phyloP scores from a whole-genome alignment of 92 coral and sea anemone genomes.

The Umimayanthus kanabou region DNA sequence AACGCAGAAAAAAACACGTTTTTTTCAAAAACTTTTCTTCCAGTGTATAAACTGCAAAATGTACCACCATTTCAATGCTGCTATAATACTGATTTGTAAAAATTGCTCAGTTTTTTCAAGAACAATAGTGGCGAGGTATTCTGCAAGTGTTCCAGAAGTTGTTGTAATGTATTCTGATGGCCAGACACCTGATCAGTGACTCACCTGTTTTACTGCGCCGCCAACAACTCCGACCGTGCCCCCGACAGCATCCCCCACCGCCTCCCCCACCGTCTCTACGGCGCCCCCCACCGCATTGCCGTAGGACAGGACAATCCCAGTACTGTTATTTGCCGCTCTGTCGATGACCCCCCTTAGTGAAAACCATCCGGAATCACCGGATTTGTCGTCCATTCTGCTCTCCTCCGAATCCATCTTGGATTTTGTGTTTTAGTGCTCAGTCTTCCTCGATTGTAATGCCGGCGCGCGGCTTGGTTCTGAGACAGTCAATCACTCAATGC shows the following conservation, averaged over 20 bases:
- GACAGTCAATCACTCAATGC: too few species aligned
- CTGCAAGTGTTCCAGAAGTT: too few species aligned
- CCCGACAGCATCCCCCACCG: conserved; percentile 28
- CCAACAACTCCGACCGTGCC: conserved; percentile 42
- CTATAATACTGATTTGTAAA: too few species aligned
- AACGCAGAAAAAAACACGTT: too few species aligned
- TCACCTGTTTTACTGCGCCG: conserved; percentile 37
- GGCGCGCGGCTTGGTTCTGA: background rate
- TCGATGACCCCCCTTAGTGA: conserved; percentile 26
- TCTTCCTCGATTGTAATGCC: background rate
- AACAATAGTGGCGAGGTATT: too few species aligned
- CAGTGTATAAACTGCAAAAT: too few species aligned
- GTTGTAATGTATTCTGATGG: background rate
- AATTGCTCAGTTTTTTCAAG: too few species aligned
- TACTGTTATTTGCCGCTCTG: conserved; percentile 28
- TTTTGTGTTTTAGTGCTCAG: conserved; percentile 4
- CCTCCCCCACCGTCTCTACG: conserved; percentile 37
- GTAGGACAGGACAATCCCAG: conserved; percentile 32
- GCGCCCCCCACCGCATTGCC: conserved; percentile 38
- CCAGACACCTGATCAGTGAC: background rate
- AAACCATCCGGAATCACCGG: background rate
- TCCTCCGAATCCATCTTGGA: background rate
- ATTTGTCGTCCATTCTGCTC: background rate
- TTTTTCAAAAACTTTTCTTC: too few species aligned
- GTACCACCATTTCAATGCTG: too few species aligned